These are phyloP conservation scores for fruit fly (Drosophila melanogaster) DNA, from an alignment of 1,140 invertebrate species.

Conservation along the genomic window DNA sequence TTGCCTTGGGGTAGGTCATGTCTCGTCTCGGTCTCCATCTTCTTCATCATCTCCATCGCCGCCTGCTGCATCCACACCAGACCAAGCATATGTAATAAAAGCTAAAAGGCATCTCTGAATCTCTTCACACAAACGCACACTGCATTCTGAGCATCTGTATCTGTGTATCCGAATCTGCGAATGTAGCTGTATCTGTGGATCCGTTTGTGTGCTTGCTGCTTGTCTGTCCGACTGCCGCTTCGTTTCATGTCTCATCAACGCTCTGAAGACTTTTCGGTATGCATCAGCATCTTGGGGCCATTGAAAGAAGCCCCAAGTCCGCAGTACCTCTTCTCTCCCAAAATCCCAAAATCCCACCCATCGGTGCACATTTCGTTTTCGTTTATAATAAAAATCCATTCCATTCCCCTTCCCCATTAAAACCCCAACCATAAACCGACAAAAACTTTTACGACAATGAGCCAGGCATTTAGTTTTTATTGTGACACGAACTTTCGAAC, in stretches of 20 bases:
- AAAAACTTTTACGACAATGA: constrained; percentile 45
- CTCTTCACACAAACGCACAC: constrained; percentile 5
- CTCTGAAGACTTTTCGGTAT: constrained; percentile 57
- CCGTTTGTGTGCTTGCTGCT: constrained; percentile 5
- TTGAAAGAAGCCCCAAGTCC: constrained; percentile 19
- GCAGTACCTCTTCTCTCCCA: not conserved
- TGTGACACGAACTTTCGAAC: constrained; percentile 41
- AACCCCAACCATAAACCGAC: constrained; percentile 16
- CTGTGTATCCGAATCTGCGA: constrained; percentile 19
- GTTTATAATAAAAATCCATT: constrained; percentile 55
- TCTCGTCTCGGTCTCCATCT: constrained; percentile 45
- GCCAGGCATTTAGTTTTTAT: constrained; percentile 46
- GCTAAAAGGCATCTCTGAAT: constrained; percentile 59
- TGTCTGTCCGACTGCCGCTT: constrained; percentile 49
- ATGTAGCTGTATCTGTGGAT: constrained; percentile 11
- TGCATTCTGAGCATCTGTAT: constrained; percentile 34
- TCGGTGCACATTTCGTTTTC: constrained; percentile 57
- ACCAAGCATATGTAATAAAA: constrained; percentile 66
- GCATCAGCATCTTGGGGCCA: constrained; percentile 55
- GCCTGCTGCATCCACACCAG: constrained; percentile 20
- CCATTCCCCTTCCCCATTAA: not conserved
- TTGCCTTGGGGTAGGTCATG: constrained; percentile 78
- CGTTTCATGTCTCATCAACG: constrained; percentile 67
- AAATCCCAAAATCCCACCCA: constrained; percentile 6
- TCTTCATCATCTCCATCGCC: constrained; percentile 15